These are phyloP conservation scores for Parasteatoda lunata DNA, from an alignment of 2,888 invertebrate genomes.

Conservation along the genomic window DNA sequence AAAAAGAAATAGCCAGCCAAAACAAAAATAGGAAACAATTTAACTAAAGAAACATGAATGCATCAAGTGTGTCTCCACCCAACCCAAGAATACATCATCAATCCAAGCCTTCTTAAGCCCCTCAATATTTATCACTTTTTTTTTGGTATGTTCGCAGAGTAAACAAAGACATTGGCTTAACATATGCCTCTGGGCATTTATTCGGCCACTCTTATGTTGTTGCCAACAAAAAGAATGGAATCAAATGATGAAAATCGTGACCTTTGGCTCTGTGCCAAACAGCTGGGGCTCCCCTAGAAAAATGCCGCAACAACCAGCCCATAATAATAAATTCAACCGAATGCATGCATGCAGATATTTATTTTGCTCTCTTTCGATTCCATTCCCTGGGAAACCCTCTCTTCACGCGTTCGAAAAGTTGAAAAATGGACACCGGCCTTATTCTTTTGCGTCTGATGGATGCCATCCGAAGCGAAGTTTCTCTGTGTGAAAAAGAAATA, in stretches of 20 bases:
- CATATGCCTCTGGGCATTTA: constrained; percentile 1
- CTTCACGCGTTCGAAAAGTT: not conserved
- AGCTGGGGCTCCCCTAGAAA: constrained; percentile 4
- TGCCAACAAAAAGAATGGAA: constrained; percentile 1
- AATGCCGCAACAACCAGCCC: constrained; percentile 44
- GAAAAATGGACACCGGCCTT: not conserved
- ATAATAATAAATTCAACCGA: constrained; percentile 41
- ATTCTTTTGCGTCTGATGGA: constrained; percentile 1
- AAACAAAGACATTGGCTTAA: not conserved
- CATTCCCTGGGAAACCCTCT: not conserved
- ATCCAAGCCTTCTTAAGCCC: not conserved
- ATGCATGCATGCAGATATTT: constrained; percentile 43
- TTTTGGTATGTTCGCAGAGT: not conserved
- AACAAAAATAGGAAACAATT: not conserved
- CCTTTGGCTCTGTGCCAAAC: constrained; percentile 17
- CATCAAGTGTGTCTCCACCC: not conserved
- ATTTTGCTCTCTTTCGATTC: not conserved
- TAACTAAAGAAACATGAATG: no score
- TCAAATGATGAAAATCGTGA: constrained; percentile 31
- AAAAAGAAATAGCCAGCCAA: not conserved
- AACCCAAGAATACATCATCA: not conserved
- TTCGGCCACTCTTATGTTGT: not conserved
- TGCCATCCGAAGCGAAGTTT: not conserved
- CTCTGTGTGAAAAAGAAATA: not conserved
- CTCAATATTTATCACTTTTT: not conserved